Evolutionary conservation across 1,140 invertebrate species (phyloP).

Genomic region (Asbolus verrucosus): DNA sequence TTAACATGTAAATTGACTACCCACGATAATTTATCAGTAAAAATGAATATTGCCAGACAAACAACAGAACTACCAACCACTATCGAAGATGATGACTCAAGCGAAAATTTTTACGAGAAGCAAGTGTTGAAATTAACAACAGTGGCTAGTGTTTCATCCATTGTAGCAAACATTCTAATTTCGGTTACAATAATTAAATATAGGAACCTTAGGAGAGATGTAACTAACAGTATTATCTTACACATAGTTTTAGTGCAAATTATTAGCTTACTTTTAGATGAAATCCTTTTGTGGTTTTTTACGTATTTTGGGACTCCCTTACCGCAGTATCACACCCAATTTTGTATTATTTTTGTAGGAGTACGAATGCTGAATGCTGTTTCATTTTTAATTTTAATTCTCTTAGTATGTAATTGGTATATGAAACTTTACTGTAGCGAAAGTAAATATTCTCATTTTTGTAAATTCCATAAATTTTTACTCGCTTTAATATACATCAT

Average conservation of each 20-base stretch:
- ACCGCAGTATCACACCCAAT: constrained; percentile 7
- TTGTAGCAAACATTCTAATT: constrained; percentile 33
- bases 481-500: constrained; percentile 24
- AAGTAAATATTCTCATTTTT: constrained; percentile 5
- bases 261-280: constrained; percentile 23
- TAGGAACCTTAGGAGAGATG: constrained; percentile 31
- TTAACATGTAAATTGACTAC: constrained; percentile 10
- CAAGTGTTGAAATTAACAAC: constrained; percentile 41
- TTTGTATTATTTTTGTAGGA: constrained; percentile 33
- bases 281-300: constrained; percentile 32
- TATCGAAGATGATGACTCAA: constrained; percentile 1
- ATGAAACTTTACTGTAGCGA: constrained; percentile 28
- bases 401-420: constrained; percentile 43
- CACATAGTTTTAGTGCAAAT: constrained; percentile 41
- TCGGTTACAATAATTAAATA: constrained; percentile 49
- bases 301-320: constrained; percentile 13
- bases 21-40: background rate
- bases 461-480: constrained; percentile 12
- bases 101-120: constrained; percentile 20
- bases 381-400: constrained; percentile 34
- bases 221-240: constrained; percentile 40
- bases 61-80: constrained; percentile 3
- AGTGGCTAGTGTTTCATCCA: constrained; percentile 26
- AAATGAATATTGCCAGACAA: constrained; percentile 5
- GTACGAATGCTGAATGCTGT: constrained; percentile 17